phyloP scores from a whole-genome alignment of 2,113 vertebrate species.

The Syngnathoides biaculeatus region DNA sequence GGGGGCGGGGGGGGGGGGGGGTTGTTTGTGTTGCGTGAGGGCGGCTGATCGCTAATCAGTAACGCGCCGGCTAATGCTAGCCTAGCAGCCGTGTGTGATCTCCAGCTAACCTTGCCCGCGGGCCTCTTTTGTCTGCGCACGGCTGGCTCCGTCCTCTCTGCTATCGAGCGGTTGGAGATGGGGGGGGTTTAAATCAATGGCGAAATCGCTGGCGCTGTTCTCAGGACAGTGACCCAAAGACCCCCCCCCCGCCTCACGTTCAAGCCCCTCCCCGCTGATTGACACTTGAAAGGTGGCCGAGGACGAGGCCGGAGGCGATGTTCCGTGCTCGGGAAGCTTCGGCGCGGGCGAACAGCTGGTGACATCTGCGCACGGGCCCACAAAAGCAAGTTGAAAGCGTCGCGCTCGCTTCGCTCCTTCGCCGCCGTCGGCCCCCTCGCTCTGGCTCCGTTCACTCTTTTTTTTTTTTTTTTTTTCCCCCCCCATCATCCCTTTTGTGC shows the following conservation, averaged over 20 bases:
- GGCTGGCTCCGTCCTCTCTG: slow-evolving; percentile 78
- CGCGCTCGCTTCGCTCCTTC: slow-evolving; percentile 48
- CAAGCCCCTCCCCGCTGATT: slow-evolving; percentile 87
- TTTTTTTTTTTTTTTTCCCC: too few species aligned
- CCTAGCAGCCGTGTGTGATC: slow-evolving; percentile 83
- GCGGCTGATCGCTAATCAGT: slow-evolving; percentile 61
- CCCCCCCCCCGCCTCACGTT: slow-evolving; percentile 35
- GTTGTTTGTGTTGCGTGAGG: neutral
- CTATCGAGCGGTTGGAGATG: slow-evolving; percentile 79
- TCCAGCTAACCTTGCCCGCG: slow-evolving; percentile 98
- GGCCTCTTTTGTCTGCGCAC: slow-evolving; percentile 81
- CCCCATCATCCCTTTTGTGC: too few species aligned
- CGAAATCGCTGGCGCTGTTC: slow-evolving; percentile 92
- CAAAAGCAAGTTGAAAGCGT: slow-evolving; percentile 97
- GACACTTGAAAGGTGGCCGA: slow-evolving; percentile 98
- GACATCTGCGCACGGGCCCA: slow-evolving; percentile 96
- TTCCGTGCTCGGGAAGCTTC: slow-evolving; percentile 90
- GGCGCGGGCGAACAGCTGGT: slow-evolving; percentile 97
- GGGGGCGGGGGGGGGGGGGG: neutral
- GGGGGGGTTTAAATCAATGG: slow-evolving; percentile 84
- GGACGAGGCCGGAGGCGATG: slow-evolving; percentile 95
- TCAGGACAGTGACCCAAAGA: slow-evolving; percentile 97
- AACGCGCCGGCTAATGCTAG: slow-evolving; percentile 55
- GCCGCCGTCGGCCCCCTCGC: slow-evolving; percentile 42
- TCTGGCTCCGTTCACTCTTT: slow-evolving; percentile 31